Percentiles rank a stretch among this genome's conserved stretches.
phyloP scores from a whole-genome alignment of 2,888 invertebrate genomes.

The Helobdella robusta region DNA sequence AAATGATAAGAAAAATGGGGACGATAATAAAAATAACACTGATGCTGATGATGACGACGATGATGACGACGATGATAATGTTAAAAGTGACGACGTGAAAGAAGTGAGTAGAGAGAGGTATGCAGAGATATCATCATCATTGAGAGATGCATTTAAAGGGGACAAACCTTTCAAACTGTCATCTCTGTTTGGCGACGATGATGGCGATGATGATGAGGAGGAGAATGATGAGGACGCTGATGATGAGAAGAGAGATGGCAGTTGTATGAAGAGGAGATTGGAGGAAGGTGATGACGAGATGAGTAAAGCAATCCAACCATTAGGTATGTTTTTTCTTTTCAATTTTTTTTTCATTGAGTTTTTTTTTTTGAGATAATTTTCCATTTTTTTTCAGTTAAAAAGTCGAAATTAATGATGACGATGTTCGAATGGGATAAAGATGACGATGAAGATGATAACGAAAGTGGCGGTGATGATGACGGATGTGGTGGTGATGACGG shows the following conservation, averaged over 20 bases:
- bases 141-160: slow-evolving; percentile 8
- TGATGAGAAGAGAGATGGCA: background rate
- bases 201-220: slow-evolving; percentile 9
- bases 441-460: background rate
- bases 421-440: slow-evolving; percentile 11
- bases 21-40: slow-evolving; percentile 7
- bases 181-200: slow-evolving; percentile 6
- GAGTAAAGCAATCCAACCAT: no score
- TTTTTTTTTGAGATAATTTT: background rate
- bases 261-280: no score
- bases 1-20: background rate
- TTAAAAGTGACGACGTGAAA: background rate
- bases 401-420: background rate
- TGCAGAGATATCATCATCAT: background rate
- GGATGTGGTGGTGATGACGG: background rate
- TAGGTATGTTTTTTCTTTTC: background rate
- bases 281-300: no score
- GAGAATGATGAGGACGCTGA: slow-evolving; percentile 6
- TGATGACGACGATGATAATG: background rate
- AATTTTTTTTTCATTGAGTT: background rate
- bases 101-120: background rate
- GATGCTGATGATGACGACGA: background rate
- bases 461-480: background rate
- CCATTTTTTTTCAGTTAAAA: slow-evolving; percentile 7
- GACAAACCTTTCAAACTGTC: slow-evolving; percentile 9